Evolutionary conservation across 2,888 invertebrate species (phyloP).

Genomic region (Malachius bipustulatus): DNA sequence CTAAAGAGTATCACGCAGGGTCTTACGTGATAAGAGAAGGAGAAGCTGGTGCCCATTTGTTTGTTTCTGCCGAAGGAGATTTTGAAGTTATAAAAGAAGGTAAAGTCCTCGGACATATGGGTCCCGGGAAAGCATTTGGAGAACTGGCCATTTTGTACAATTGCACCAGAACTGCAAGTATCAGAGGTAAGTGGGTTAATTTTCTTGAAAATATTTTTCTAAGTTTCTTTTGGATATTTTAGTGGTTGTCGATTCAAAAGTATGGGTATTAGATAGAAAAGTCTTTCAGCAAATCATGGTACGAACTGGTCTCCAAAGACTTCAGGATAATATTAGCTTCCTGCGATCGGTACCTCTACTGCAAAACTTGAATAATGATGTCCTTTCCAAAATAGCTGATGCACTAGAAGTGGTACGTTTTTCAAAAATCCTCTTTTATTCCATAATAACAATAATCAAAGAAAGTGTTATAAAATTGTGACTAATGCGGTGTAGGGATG

Average conservation of each 20-base stretch:
- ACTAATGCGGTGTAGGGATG: too few relatives aligned
- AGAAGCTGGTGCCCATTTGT: slow-evolving; percentile 50
- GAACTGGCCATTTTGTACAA: slow-evolving; percentile 66
- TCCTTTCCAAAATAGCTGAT: slow-evolving; percentile 56
- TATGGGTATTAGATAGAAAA: slow-evolving; percentile 57
- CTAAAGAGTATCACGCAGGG: slow-evolving; percentile 41
- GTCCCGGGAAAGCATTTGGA: slow-evolving; percentile 54
- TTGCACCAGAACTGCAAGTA: slow-evolving; percentile 56
- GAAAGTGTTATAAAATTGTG: too few relatives aligned
- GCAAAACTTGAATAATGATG: slow-evolving; percentile 43
- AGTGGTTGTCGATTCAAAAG: slow-evolving; percentile 50
- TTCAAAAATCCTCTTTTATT: too few relatives aligned
- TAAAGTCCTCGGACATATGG: slow-evolving; percentile 49
- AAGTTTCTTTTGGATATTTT: slow-evolving; percentile 20
- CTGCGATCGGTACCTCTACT: slow-evolving; percentile 51
- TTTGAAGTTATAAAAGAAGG: slow-evolving; percentile 55
- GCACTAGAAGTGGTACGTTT: slow-evolving; percentile 56
- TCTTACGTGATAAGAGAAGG: slow-evolving; percentile 49
- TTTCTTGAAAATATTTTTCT: background rate
- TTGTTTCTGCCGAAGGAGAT: slow-evolving; percentile 53
- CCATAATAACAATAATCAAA: too few relatives aligned
- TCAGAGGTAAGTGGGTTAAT: slow-evolving; percentile 45
- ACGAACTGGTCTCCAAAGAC: slow-evolving; percentile 52
- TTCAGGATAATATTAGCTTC: slow-evolving; percentile 55
- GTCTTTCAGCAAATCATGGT: slow-evolving; percentile 63